Base-by-base conservation (phyloP, 2,797 vertebrate species). In the Macropus fuliginosus region DNA sequence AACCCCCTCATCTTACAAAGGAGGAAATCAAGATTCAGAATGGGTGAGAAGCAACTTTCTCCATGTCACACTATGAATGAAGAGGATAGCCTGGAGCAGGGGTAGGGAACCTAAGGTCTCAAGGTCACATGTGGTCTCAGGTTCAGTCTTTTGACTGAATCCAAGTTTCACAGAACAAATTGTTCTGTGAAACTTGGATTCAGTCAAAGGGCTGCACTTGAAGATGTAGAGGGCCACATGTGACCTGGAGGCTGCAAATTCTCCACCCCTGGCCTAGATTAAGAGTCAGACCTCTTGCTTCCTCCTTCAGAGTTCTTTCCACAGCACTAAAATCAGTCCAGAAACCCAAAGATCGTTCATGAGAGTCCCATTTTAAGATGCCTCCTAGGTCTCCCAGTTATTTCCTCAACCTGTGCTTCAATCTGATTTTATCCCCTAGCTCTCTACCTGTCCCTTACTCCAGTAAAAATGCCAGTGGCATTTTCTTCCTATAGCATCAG, bases 361-460 rank as follows among this genome's bases (percentile, higher is more conserved):
- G 14, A n/a, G 34, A 66, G 16, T 5, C 5, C 62, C 62, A 66
- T n/a, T 66, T 62, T 62, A 34, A 62, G 3, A 34, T 62, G 4
- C 0, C 12, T 62, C 34, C 3, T 62, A 31, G 59, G 59, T 62
- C 4, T 62, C 59, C 31, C 4, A 28, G 31, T 34, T 62, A 14
- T 66, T 1, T 66, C n/a, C 62, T 66, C 34, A 66, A n/a, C 5
- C 4, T 66, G 62, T 66, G 4, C 12, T 66, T 34, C 62, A 66
- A 18, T 66, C 34, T 18, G 5, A 66, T 66, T 66, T 66, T 66
- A 66, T 66, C 31, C 31, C 62, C 34, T 66, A 34, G 5, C 62
- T 66, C 13, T 34, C 14, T 16, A n/a, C 34, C 59, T 92, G 93
- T 50, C 95, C 74, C 11, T 57, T 95, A 92, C 94, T 97, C 57